These are phyloP conservation scores for Halcyon chelicuti DNA, from an alignment of 2,797 vertebrate species.

Conservation along the genomic window DNA sequence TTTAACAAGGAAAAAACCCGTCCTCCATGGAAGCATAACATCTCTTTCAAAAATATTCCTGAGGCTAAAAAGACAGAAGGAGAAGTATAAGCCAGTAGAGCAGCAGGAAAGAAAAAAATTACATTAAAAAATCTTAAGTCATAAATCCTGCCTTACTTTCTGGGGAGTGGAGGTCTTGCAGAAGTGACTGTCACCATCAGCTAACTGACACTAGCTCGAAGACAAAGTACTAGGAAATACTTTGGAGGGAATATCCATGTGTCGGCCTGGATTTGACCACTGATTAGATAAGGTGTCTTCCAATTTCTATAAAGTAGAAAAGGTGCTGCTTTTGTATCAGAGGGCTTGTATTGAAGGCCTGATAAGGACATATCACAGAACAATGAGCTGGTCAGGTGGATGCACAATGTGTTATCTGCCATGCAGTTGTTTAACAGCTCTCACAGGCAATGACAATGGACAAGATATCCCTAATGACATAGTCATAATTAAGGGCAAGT, in stretches of 20 bases:
- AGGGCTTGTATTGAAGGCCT: background rate
- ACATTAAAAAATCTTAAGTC: background rate
- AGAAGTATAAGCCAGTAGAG: background rate
- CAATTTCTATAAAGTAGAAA: background rate
- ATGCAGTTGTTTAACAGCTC: background rate
- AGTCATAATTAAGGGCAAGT: background rate
- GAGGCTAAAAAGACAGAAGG: background rate
- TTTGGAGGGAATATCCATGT: background rate
- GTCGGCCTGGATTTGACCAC: background rate
- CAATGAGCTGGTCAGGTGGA: background rate
- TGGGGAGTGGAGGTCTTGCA: background rate
- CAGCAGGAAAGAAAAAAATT: background rate
- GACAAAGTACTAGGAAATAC: background rate
- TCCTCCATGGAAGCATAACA: background rate
- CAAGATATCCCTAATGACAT: background rate
- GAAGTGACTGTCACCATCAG: background rate
- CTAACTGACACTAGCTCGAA: background rate
- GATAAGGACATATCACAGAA: background rate
- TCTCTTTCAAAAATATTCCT: background rate
- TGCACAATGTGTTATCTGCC: background rate
- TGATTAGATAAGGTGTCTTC: background rate
- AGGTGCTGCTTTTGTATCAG: background rate
- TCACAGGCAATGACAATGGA: background rate
- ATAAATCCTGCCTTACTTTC: background rate
- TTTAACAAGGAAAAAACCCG: background rate